Evolutionary conservation across 2,888 invertebrate genomes (phyloP), one percentile per base, ranked within the genome.

Genomic region (Andricus curvator): DNA sequence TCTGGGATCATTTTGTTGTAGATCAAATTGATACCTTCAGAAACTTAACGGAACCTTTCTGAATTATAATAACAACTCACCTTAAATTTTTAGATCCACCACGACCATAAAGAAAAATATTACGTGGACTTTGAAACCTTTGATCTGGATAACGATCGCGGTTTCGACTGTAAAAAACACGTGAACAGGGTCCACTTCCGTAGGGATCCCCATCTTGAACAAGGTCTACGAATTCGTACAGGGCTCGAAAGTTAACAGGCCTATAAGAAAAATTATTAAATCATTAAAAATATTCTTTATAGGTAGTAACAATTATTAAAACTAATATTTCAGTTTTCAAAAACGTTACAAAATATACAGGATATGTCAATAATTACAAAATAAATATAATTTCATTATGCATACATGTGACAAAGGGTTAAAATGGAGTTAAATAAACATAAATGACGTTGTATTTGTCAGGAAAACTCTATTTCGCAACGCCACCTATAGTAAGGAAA

Each of bases 191-290:
- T 0, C 96, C 96, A 51, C 94, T 94, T 8, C 96, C 96, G 93
- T 95, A 96, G 0, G 96, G 95, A 86, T 97, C 95, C 0, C 97
- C 97, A 86, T 97, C 97, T 93, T 97, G 96, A 88, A 97, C 96
- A 13, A 97, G 94, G 91, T 97, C 97, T 65, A 98, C 97, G 90
- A 98, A 98, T 92, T 98, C 98, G 93, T 97, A 98, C 41, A 97
- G 94, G 0, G 97, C 96, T 90, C 96, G 96, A 91, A 97, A 98
- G 88, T 96, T 95, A 70, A 98, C 95, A 0, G 97, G 97, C 88
- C 97, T 97, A 91, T n/a, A 91, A 90, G 80, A 80, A 81, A 79
- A 81, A 81, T 29, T 41, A 65, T 68, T 62, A 66, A 68, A 66
- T 20, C 17, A 48, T 66, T 60, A 76, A 11, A 62, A 67, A 76